Conservation (phyloP, 2,888 invertebrate genomes). For the Gymnoscelis rufifasciata region DNA sequence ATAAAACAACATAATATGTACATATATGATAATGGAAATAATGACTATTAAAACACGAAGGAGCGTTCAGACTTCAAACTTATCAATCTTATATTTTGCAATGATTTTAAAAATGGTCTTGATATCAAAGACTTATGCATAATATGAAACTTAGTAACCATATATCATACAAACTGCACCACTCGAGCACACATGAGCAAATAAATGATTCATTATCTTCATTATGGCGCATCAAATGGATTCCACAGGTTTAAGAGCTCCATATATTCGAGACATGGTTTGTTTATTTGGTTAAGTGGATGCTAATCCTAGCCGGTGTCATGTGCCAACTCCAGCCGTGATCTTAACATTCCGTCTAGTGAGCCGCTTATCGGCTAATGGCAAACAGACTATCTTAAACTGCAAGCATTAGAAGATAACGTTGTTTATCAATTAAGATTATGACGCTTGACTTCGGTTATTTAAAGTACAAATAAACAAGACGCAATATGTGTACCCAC, state of each 20-base stretch:
- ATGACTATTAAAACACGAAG: too few relatives aligned
- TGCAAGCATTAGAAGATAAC: slow-evolving; percentile 15
- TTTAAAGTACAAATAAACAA: slow-evolving; percentile 9
- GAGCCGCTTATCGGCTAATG: slow-evolving; percentile 31
- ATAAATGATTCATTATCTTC: too few relatives aligned
- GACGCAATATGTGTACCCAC: background rate
- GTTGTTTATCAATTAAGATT: slow-evolving; percentile 5
- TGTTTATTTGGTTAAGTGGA: background rate
- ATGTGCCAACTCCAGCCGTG: slow-evolving; percentile 36
- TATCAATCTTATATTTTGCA: too few relatives aligned
- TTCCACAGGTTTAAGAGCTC: background rate
- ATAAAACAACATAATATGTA: too few relatives aligned
- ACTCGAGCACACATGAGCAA: too few relatives aligned
- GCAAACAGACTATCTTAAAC: slow-evolving; percentile 15
- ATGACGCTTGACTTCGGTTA: slow-evolving; percentile 7
- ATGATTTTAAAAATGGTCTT: too few relatives aligned
- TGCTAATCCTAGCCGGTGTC: slow-evolving; percentile 4
- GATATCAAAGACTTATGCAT: too few relatives aligned
- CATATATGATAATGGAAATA: too few relatives aligned
- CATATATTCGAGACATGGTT: background rate
- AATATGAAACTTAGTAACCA: too few relatives aligned
- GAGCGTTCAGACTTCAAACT: too few relatives aligned
- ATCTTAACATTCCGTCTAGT: slow-evolving; percentile 43
- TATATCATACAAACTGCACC: too few relatives aligned
- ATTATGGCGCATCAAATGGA: too few relatives aligned